Evolutionary conservation across 1,140 invertebrate species (phyloP), one percentile per base, ranked within the genome.

Genomic region (Whitmania pigra): DNA sequence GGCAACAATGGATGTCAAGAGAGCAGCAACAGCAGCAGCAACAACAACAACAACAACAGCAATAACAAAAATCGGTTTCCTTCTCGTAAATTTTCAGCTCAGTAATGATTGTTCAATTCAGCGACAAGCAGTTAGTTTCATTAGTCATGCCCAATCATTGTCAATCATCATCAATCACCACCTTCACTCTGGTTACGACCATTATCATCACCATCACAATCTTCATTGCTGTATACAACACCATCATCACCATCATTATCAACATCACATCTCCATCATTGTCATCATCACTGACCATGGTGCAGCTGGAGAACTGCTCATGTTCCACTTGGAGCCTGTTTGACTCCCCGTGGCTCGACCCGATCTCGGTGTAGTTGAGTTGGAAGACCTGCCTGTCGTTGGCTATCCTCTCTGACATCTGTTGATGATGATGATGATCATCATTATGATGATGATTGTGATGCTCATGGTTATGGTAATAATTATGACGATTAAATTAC

Each of bases 361-460:
- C 94, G 75, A 98, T 97, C 82, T 96, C 93, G 53, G 96, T 93
- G 78, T 97, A 97, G 78, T 92, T 95, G 71, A 92, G 87, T 72
- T 97, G 87, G 83, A 98, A 97, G 67, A 90, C 88, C 78, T 96
- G 93, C 66, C 92, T 87, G 80, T 95, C 94, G 79, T 94, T 92
- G 75, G 90, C 89, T 55, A 97, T 94, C 94, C 94, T 97, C 79
- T 97, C 93, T 81, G 96, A 91, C 92, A 97, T 97, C 88, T 92
- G 81, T 7, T 49, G 43, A 17, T 15, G 43, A 49, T 49, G 43
- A 49, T 49, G 11, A 49, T 49, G 43, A 49, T 49, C 5, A 15
- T 17, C 0, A 49, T 49, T 0, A 49, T 49, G 43, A 49, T 49
- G 43, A 49, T 49, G 43, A 49, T 49, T 3, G 13, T 49, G 15